phyloP scores from a whole-genome alignment of 2,888 invertebrate genomes.

The Drosophila kuntzei region DNA sequence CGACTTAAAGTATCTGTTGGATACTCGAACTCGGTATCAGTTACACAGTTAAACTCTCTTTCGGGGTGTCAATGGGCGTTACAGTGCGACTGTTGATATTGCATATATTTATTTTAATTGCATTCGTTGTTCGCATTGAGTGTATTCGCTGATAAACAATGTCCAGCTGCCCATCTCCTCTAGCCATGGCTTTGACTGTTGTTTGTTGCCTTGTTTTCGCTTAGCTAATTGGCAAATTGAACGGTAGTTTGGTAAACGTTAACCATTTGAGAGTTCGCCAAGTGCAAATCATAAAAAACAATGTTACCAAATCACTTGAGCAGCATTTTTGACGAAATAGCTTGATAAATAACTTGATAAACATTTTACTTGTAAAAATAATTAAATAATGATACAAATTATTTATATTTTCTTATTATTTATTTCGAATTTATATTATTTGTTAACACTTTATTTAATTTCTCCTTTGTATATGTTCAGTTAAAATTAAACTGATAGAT shows the following conservation, averaged over 20 bases:
- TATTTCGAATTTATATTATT: background rate
- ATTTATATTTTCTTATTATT: background rate
- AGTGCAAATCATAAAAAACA: background rate
- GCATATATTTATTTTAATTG: slow-evolving; percentile 78
- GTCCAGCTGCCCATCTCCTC: slow-evolving; percentile 2
- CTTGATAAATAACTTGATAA: too few species aligned
- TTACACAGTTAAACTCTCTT: slow-evolving; percentile 30
- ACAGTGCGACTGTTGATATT: slow-evolving; percentile 33
- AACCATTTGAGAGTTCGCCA: background rate
- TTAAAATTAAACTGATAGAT: too few species aligned
- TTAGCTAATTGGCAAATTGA: slow-evolving; percentile 59
- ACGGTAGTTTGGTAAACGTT: slow-evolving; percentile 10
- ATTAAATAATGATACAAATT: background rate
- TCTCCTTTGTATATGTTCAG: too few species aligned
- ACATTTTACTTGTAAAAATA: background rate
- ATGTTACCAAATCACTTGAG: background rate
- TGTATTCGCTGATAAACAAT: slow-evolving; percentile 32
- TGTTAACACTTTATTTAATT: background rate
- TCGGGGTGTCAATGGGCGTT: slow-evolving; percentile 45
- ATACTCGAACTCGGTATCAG: slow-evolving; percentile 57
- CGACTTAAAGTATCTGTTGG: slow-evolving; percentile 63
- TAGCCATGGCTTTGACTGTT: slow-evolving; percentile 20
- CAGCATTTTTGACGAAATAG: too few species aligned
- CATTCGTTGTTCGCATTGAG: slow-evolving; percentile 49
- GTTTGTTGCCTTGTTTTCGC: slow-evolving; percentile 24